Percentiles rank a stretch among this genome's conserved stretches.
phyloP scores from a whole-genome alignment of 2,888 invertebrate species.

The Eurytoma adleriae region DNA sequence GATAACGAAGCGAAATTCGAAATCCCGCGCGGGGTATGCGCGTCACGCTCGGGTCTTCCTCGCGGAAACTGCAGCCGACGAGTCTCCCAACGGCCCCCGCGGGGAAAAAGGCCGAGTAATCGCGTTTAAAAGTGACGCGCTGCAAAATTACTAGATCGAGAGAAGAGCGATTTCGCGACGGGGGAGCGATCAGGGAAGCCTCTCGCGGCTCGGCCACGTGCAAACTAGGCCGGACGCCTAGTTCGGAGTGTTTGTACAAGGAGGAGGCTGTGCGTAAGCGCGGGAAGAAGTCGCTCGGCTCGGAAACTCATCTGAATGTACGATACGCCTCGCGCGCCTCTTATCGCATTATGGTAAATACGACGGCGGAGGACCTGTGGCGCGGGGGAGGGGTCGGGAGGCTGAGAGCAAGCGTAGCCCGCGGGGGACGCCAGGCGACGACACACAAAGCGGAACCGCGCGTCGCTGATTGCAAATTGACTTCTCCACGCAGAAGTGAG shows the following conservation, averaged over 20 bases:
- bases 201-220: background rate
- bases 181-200: background rate
- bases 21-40: background rate
- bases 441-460: constrained; percentile 59
- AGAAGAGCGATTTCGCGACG: constrained; percentile 18
- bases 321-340: constrained; percentile 67
- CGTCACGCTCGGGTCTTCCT: background rate
- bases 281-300: background rate
- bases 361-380: constrained; percentile 50
- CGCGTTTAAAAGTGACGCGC: background rate
- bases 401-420: background rate
- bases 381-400: too few species aligned
- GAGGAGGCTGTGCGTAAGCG: background rate
- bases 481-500: constrained; percentile 65
- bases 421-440: constrained; percentile 47
- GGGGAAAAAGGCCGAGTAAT: background rate
- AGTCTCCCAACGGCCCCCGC: background rate
- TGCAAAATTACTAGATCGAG: constrained; percentile 16
- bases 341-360: constrained; percentile 73
- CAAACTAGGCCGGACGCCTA: constrained; percentile 23
- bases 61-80: background rate
- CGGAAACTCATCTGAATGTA: constrained; percentile 68
- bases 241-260: constrained; percentile 15
- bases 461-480: constrained; percentile 71
- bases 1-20: too few species aligned